Percentiles rank a stretch among this genome's conserved stretches.
Evolutionary conservation across 2,113 vertebrate genomes (phyloP).

Genomic region (Nanorana parkeri): DNA sequence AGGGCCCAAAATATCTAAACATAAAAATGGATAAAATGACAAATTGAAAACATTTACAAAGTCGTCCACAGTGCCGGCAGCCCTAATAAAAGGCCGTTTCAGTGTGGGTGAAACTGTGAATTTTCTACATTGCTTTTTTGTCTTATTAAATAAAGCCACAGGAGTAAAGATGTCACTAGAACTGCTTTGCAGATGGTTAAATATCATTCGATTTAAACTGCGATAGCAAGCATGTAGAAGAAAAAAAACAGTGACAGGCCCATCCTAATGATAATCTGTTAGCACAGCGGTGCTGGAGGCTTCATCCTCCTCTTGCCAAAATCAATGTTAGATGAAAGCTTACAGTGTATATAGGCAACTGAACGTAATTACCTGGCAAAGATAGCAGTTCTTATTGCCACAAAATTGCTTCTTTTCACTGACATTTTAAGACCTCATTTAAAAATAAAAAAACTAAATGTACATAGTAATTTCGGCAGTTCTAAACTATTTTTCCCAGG

Average conservation of each 20-base stretch:
- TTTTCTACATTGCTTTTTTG: too few relatives aligned
- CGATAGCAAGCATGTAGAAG: background rate
- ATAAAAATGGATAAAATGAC: too few relatives aligned
- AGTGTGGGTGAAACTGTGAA: too few relatives aligned
- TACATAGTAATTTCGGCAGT: too few relatives aligned
- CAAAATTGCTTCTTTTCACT: background rate
- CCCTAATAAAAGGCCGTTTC: too few relatives aligned
- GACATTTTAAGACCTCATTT: conserved; percentile 19
- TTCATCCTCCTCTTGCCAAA: background rate
- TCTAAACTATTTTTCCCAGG: too few relatives aligned
- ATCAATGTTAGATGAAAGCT: conserved; percentile 24
- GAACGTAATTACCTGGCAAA: conserved; percentile 30
- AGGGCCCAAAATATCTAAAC: too few relatives aligned
- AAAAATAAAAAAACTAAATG: too few relatives aligned
- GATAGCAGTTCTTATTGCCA: background rate
- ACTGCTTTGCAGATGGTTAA: background rate
- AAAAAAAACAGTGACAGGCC: background rate
- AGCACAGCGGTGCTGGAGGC: background rate
- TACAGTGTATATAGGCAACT: background rate
- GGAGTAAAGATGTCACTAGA: too few relatives aligned
- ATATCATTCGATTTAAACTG: background rate
- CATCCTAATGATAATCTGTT: conserved; percentile 16
- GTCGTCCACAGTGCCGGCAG: too few relatives aligned
- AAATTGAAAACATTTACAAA: too few relatives aligned
- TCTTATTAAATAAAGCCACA: too few relatives aligned